Conservation (phyloP, 2,113 vertebrate species). For the Anser cygnoides region DNA sequence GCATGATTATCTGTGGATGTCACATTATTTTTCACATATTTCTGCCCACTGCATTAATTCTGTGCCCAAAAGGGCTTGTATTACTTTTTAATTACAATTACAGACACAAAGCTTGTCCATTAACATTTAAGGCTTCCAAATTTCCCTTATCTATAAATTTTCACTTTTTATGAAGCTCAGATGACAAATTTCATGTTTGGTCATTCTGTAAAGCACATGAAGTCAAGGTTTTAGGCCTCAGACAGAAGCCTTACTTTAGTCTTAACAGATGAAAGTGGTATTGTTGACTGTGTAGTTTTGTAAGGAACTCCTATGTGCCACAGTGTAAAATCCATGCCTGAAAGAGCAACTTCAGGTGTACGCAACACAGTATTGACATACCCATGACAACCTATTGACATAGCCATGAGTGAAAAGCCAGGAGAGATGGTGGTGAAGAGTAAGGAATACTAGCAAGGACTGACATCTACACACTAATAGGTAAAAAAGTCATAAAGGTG, state of each 20-base stretch:
- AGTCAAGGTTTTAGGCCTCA: background rate
- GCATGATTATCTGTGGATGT: background rate
- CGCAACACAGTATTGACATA: accelerated
- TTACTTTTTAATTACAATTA: background rate
- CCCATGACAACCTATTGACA: accelerated
- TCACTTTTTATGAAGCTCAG: background rate
- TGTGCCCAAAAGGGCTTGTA: background rate
- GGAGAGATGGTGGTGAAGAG: background rate
- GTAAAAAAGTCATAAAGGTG: background rate
- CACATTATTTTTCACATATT: background rate
- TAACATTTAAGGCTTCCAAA: background rate
- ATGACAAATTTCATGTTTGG: background rate
- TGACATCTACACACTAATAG: background rate
- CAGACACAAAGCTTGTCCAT: background rate
- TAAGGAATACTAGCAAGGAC: background rate
- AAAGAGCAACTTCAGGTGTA: background rate
- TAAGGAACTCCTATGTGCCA: background rate
- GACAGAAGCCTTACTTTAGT: background rate
- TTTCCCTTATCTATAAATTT: background rate
- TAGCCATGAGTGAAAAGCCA: background rate
- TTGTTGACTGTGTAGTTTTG: background rate
- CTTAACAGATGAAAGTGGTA: background rate
- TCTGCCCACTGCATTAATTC: background rate
- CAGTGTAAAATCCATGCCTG: background rate
- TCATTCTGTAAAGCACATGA: background rate